Conservation (phyloP, 2,113 vertebrate species). For the Oenanthe oenanthe region DNA sequence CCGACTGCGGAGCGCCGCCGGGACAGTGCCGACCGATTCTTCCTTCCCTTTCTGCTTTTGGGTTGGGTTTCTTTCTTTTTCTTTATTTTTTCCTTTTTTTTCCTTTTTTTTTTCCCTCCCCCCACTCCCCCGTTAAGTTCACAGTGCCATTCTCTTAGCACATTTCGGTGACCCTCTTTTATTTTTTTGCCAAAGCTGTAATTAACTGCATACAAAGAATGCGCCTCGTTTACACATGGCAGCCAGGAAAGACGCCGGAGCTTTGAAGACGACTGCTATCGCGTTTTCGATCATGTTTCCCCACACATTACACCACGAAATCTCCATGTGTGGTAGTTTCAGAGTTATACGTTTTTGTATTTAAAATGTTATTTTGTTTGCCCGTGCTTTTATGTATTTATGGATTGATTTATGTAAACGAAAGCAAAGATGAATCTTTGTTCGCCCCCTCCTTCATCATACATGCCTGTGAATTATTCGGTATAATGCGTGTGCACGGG, state of each 20-base stretch:
- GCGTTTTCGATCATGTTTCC: conserved; percentile 44
- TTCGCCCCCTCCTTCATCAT: not conserved
- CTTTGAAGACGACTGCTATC: conserved; percentile 31
- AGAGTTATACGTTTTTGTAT: conserved; percentile 12
- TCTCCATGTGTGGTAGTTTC: conserved; percentile 58
- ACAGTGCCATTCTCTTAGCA: not conserved
- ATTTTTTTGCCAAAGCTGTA: conserved; percentile 13
- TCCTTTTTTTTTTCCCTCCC: fast-evolving
- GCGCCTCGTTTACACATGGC: conserved; percentile 37
- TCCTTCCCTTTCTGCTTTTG: not conserved
- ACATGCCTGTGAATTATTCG: conserved; percentile 11
- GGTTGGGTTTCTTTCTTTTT: too few relatives aligned
- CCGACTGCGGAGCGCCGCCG: not conserved
- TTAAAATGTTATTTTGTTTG: conserved; percentile 33
- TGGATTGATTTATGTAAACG: conserved; percentile 42
- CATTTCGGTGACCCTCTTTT: not conserved
- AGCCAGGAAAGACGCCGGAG: conserved; percentile 24
- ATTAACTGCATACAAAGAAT: conserved; percentile 57
- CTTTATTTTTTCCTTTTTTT: too few relatives aligned
- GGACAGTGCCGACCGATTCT: fast-evolving
- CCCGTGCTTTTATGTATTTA: not conserved
- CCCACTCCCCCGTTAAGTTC: not conserved
- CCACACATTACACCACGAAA: not conserved
- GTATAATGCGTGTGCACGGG: not conserved
- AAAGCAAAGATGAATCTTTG: conserved; percentile 36